phyloP scores from a whole-genome alignment of 30 jellyfish, hydroid and myxozoan species.

The Turritopsis dohrnii region DNA sequence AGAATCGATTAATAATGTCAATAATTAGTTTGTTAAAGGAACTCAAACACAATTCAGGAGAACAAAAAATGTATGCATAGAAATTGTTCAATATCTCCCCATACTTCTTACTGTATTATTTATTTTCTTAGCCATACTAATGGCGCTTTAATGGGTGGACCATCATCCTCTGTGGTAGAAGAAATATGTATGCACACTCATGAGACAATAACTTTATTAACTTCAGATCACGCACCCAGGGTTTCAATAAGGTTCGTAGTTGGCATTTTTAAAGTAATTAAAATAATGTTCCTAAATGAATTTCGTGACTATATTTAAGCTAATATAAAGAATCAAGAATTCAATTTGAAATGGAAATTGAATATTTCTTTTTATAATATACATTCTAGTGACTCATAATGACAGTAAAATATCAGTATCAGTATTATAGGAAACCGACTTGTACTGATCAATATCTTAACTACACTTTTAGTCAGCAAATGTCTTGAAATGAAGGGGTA shows the following conservation, averaged over 20 bases:
- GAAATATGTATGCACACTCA: constrained; percentile 3
- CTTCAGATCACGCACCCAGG: constrained; percentile 13
- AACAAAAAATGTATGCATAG: too few species aligned
- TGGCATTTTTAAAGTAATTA: background rate
- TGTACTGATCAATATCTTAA: background rate
- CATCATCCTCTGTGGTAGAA: background rate
- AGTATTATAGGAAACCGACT: background rate
- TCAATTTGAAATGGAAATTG: background rate
- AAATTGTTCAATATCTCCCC: too few species aligned
- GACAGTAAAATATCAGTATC: background rate
- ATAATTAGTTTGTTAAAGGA: too few species aligned
- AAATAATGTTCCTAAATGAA: too few species aligned
- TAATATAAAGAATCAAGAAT: background rate
- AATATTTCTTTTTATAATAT: background rate
- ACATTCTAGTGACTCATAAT: background rate
- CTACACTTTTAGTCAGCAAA: background rate
- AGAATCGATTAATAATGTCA: too few species aligned
- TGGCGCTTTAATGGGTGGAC: too few species aligned
- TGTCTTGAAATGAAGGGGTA: too few species aligned
- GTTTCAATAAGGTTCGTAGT: background rate
- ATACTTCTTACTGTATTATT: too few species aligned
- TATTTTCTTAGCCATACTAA: too few species aligned
- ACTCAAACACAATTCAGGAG: too few species aligned
- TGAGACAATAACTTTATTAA: background rate
- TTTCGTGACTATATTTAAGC: background rate